Conservation (phyloP, 2,797 vertebrate species). For the Phrynocephalus vlangalii region DNA sequence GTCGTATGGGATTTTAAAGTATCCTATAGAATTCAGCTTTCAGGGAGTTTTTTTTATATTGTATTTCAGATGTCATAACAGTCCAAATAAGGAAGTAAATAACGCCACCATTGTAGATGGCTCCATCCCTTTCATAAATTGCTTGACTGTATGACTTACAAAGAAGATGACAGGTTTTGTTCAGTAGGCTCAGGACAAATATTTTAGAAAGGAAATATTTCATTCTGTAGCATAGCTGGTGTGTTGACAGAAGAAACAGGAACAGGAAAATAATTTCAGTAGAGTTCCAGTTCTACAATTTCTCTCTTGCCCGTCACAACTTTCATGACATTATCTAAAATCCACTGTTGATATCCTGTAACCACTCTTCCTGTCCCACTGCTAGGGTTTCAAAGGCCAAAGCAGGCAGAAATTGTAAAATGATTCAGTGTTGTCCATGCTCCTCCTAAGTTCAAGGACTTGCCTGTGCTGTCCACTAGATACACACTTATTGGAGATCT, state of each 20-base stretch:
- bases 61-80: background rate
- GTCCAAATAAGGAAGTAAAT: background rate
- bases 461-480: background rate
- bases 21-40: background rate
- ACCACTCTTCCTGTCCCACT: background rate
- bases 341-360: background rate
- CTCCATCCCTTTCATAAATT: background rate
- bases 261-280: background rate
- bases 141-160: background rate
- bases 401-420: background rate
- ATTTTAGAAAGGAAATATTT: constrained; percentile 1
- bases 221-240: background rate
- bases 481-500: background rate
- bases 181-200: background rate
- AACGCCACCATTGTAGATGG: background rate
- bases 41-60: background rate
- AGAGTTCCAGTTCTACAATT: background rate
- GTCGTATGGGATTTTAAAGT: constrained; percentile 5
- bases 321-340: background rate
- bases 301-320: background rate
- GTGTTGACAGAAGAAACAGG: background rate
- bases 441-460: background rate
- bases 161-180: background rate
- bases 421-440: background rate
- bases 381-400: background rate